Evolutionary conservation across 2,888 invertebrate genomes (phyloP).

Genomic region (Pseudococcus jackbeardsleyi): DNA sequence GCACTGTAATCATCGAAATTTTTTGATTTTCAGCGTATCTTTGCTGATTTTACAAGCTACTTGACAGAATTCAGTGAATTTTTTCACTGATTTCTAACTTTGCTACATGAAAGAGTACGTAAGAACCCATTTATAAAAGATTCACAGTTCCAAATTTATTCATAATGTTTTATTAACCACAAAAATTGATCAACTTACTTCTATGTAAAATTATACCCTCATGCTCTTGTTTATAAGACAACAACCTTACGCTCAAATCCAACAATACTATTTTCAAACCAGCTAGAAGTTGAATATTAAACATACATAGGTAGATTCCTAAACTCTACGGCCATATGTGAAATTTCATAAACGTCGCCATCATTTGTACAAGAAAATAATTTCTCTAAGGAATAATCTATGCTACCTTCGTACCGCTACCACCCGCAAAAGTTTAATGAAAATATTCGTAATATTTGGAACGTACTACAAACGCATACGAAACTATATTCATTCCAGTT

Average conservation of each 20-base stretch:
- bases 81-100: too few species aligned
- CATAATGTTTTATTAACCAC: not conserved
- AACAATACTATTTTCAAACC: not conserved
- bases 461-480: not conserved
- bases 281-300: not conserved
- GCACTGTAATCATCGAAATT: too few species aligned
- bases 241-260: not conserved
- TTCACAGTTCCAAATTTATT: not conserved
- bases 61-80: too few species aligned
- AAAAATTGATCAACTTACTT: too few species aligned
- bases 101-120: too few species aligned
- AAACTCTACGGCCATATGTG: not conserved
- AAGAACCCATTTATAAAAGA: too few species aligned
- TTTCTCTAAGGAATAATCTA: slow-evolving; percentile 26
- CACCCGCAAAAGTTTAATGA: not conserved
- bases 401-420: not conserved
- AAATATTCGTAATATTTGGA: slow-evolving; percentile 12
- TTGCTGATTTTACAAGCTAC: too few species aligned
- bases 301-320: not conserved
- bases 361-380: not conserved
- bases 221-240: too few species aligned
- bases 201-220: too few species aligned
- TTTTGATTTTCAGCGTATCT: too few species aligned
- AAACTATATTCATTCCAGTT: not conserved
- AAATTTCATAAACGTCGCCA: slow-evolving; percentile 7